Base-by-base conservation (phyloP, 2,888 invertebrate genomes). In the Trichopria drosophilae region DNA sequence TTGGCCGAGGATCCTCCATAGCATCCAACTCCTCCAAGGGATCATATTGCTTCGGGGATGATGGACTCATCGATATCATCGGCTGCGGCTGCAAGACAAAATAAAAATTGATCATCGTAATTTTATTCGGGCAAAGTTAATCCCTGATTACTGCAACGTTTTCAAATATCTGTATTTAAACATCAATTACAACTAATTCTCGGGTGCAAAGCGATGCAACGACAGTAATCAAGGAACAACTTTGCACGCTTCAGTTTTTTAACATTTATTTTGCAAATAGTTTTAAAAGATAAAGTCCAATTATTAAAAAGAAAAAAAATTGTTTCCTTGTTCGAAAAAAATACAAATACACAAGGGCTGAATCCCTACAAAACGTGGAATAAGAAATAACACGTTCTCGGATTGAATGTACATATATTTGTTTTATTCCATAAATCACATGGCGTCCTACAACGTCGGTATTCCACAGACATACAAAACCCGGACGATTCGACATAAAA, bases 1-100 rank as follows among this genome's bases (percentile, higher is more conserved):
- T 66, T 70, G 6, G 61, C 37, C 0, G 51, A 28, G n/a, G n/a
- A n/a, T n/a, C n/a, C 6, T 73, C 72, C 19, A 77, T 56, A 1
- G 68, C 66, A 44, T 78, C 77, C 40, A 78, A 60, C 43, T 77
- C 75, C 36, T 72, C 70, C 43, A 78, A 51, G 2, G 77, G 73
- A 52, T 72, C 73, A 53, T 73, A 74, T 55, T 75, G 75, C 51
- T 74, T 75, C 3, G 65, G 66, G 10, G 64, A 56, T 9, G 69
- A 69, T 6, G 73, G 72, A 28, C 65, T 63, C 73, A 74, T 71
- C 1, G 73, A 68, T 47, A 75, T 72, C 22, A 62, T 64, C 22
- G 72, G 69, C 42, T 65, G 66, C 28, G 63, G 68, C 73, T 75
- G 71, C 55, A 72, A 75, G 59, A 57, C 67, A 66, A 71, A 32